A percentile compares a stretch with the other conserved stretches of the same genome.
phyloP scores from a whole-genome alignment of 23 tunicate genomes.

The Aplidium turbinatum region DNA sequence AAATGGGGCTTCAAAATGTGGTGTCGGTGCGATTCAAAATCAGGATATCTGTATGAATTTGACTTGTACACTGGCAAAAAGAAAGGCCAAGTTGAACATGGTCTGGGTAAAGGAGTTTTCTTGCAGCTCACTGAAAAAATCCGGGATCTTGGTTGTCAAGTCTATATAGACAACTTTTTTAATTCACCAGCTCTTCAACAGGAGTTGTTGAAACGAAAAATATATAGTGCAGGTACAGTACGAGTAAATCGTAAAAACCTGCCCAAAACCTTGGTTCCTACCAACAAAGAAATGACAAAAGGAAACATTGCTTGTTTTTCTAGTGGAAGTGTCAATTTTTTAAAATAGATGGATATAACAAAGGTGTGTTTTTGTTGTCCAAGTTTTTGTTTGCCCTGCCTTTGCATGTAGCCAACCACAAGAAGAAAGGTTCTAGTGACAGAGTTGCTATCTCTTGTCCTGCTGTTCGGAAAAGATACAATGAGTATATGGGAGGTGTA shows the following conservation, averaged over 20 bases:
- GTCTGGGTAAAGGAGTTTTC: conserved; percentile 17
- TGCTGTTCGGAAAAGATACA: conserved; percentile 3
- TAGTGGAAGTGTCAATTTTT: background rate
- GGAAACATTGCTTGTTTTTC: conserved; percentile 1
- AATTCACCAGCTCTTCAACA: conserved; percentile 11
- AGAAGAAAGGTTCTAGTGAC: conserved; percentile 10
- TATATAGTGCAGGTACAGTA: conserved; percentile 11
- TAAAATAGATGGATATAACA: conserved; percentile 14
- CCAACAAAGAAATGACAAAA: background rate
- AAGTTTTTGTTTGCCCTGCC: conserved; percentile 4
- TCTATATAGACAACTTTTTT: conserved; percentile 23
- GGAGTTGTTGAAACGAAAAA: background rate
- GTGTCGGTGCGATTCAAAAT: conserved; percentile 18
- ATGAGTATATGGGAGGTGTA: background rate
- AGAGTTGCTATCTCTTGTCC: background rate
- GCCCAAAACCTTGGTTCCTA: conserved; percentile 1
- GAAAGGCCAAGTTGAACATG: background rate
- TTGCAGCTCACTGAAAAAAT: conserved; percentile 11
- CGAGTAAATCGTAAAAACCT: conserved; percentile 9
- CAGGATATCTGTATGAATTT: conserved; percentile 13
- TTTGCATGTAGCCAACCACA: background rate
- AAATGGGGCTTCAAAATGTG: conserved; percentile 29
- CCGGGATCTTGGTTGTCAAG: background rate
- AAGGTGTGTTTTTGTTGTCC: conserved; percentile 19
- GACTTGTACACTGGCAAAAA: conserved; percentile 12